Evolutionary conservation across 1,140 invertebrate genomes (phyloP).

Genomic region (Philopotamus ludificatus): DNA sequence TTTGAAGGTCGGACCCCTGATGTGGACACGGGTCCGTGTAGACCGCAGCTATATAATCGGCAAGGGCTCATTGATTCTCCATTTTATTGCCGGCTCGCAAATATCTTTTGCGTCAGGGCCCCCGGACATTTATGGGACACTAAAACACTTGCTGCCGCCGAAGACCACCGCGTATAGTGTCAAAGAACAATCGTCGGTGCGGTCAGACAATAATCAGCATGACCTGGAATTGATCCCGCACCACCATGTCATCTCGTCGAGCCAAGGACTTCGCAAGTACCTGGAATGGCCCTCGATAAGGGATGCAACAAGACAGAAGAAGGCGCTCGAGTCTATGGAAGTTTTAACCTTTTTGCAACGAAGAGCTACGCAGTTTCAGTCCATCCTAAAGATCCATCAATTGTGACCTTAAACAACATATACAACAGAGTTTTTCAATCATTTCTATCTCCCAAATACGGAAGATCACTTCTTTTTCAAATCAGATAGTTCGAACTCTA

Average conservation of each 20-base stretch:
- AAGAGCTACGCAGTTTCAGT: not conserved
- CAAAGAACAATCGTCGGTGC: slow-evolving; percentile 20
- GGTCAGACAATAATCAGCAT: slow-evolving; percentile 8
- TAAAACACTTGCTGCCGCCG: slow-evolving; percentile 17
- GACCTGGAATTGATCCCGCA: slow-evolving; percentile 7
- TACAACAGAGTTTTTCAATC: too few relatives aligned
- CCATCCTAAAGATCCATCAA: too few relatives aligned
- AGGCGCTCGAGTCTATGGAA: not conserved
- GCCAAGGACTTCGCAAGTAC: not conserved
- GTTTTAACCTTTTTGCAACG: not conserved
- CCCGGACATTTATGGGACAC: slow-evolving; percentile 32
- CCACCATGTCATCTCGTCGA: not conserved
- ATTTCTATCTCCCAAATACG: too few relatives aligned
- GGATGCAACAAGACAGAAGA: not conserved
- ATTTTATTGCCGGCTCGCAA: slow-evolving; percentile 10
- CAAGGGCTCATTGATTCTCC: slow-evolving; percentile 35
- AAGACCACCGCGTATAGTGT: slow-evolving; percentile 10
- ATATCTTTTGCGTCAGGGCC: slow-evolving; percentile 20
- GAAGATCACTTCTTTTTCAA: too few relatives aligned
- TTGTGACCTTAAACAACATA: too few relatives aligned
- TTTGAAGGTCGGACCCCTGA: slow-evolving; percentile 21
- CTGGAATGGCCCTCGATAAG: not conserved
- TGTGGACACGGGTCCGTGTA: not conserved
- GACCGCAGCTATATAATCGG: slow-evolving; percentile 23
- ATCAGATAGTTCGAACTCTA: too few relatives aligned